A percentile compares a stretch with the other conserved stretches of the same genome.
Conservation (phyloP, 2,113 vertebrate genomes). For the Nipponia nippon region DNA sequence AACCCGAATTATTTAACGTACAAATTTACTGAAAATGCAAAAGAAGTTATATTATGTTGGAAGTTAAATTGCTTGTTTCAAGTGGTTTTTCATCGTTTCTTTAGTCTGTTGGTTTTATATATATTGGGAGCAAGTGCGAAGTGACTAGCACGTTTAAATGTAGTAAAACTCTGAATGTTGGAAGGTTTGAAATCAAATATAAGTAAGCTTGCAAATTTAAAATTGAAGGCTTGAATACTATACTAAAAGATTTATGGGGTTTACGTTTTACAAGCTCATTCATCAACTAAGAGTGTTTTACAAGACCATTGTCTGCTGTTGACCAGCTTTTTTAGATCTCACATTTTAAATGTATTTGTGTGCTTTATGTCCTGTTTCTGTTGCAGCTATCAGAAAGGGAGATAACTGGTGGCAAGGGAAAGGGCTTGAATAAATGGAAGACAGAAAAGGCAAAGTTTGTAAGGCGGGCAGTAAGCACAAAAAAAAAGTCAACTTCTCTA, state of each 20-base stretch:
- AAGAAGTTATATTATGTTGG: background rate
- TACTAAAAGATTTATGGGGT: background rate
- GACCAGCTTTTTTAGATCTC: background rate
- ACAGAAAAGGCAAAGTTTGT: conserved; percentile 27
- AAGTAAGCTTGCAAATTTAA: background rate
- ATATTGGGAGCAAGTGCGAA: background rate
- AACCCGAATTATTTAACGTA: background rate
- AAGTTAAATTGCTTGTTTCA: background rate
- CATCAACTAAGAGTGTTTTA: background rate
- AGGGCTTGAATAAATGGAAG: background rate
- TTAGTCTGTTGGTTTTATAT: background rate
- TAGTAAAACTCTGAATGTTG: background rate
- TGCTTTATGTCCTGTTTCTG: conserved; percentile 7
- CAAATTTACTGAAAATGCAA: background rate
- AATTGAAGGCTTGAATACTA: background rate
- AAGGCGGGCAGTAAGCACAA: background rate
- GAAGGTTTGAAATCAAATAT: background rate
- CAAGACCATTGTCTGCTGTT: background rate
- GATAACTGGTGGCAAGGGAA: background rate
- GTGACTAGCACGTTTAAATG: background rate
- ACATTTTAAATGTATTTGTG: background rate
- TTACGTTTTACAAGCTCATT: background rate
- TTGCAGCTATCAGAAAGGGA: conserved; percentile 4
- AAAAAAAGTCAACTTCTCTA: background rate
- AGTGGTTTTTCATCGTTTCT: background rate